phyloP scores from a whole-genome alignment of 2,113 vertebrate genomes.

The Pampusana beccarii region DNA sequence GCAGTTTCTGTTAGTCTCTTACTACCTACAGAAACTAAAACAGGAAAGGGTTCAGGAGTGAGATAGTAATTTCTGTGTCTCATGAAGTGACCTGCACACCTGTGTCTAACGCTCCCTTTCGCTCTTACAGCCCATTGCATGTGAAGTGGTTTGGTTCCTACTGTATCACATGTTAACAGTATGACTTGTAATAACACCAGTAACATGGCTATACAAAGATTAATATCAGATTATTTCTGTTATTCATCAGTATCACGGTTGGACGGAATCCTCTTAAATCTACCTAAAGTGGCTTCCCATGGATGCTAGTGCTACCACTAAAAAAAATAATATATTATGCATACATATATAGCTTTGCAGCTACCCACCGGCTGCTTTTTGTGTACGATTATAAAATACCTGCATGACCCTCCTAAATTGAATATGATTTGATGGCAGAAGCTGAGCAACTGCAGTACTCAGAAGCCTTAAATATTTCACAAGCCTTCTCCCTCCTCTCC shows the following conservation, averaged over 20 bases:
- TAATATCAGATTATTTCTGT: constrained; percentile 51
- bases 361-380: constrained; percentile 48
- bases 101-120: neutral
- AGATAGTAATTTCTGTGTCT: neutral
- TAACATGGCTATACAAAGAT: neutral
- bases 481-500: constrained; percentile 39
- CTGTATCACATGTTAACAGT: neutral
- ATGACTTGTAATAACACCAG: neutral
- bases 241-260: constrained; percentile 37
- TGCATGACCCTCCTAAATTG: constrained; percentile 39
- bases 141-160: neutral
- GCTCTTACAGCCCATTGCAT: neutral
- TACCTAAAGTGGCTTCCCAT: constrained; percentile 30
- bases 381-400: constrained; percentile 20
- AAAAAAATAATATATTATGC: constrained; percentile 51
- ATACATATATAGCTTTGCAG: neutral
- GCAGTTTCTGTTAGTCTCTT: neutral
- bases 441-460: constrained; percentile 24
- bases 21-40: neutral
- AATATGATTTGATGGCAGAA: constrained; percentile 51
- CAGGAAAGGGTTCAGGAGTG: neutral
- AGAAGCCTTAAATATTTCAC: constrained; percentile 43
- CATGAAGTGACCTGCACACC: neutral
- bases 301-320: constrained; percentile 5
- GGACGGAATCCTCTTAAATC: constrained; percentile 54